Conservation (phyloP, 2,113 vertebrate genomes). For the Bungarus multicinctus region DNA sequence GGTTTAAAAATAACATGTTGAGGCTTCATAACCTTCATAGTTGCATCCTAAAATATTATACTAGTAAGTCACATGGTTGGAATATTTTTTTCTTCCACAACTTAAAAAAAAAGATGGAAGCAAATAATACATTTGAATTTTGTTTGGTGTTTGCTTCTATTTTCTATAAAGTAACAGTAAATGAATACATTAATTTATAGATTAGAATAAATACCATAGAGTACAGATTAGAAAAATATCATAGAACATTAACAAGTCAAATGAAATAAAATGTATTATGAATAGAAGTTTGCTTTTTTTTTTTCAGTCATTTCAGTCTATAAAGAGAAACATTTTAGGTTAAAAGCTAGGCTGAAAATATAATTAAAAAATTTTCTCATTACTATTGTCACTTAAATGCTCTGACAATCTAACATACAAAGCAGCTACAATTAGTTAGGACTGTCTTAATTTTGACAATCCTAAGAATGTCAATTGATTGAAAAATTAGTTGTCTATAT, state of each 20-base stretch:
- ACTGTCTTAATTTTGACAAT: slow-evolving; percentile 34
- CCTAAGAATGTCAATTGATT: slow-evolving; percentile 46
- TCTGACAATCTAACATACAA: slow-evolving; percentile 37
- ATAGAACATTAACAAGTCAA: slow-evolving; percentile 13
- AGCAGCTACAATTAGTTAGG: slow-evolving; percentile 35
- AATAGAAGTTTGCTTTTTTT: slow-evolving; percentile 51
- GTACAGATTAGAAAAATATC: not conserved
- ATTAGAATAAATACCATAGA: slow-evolving; percentile 4
- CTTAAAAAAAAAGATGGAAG: not conserved
- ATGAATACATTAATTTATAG: not conserved
- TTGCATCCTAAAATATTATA: not conserved
- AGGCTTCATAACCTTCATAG: not conserved
- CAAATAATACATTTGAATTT: slow-evolving; percentile 11
- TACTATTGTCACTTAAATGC: not conserved
- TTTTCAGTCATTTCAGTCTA: slow-evolving; percentile 41
- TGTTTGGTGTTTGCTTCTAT: slow-evolving; percentile 8
- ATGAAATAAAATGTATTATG: slow-evolving; percentile 53
- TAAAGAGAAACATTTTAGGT: slow-evolving; percentile 45
- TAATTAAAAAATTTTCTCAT: slow-evolving; percentile 44
- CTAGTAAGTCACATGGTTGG: not conserved
- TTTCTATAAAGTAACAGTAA: not conserved
- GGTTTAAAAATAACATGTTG: not conserved
- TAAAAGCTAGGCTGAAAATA: slow-evolving; percentile 39
- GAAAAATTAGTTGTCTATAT: slow-evolving; percentile 40
- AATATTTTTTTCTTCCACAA: slow-evolving; percentile 1